These are phyloP conservation scores for Archips xylosteana DNA, from an alignment of 2,888 invertebrate species.

Conservation along the genomic window DNA sequence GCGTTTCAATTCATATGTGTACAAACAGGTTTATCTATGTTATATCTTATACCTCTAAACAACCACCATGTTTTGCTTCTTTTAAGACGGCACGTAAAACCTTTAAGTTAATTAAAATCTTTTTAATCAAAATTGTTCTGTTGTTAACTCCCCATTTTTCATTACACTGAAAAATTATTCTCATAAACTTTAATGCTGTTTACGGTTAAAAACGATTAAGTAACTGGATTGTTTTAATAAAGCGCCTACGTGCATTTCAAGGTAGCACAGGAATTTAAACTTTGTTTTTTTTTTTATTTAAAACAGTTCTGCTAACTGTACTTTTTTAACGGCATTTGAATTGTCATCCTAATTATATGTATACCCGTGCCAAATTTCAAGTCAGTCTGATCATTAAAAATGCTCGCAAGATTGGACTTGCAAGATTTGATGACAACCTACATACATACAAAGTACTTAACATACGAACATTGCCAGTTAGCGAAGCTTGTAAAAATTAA, in stretches of 20 bases:
- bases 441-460: no score
- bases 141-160: conserved; percentile 3
- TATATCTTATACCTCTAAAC: neutral
- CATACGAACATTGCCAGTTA: no score
- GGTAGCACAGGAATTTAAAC: neutral
- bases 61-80: neutral
- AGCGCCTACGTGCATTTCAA: neutral
- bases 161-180: conserved; percentile 8
- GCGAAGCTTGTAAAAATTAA: neutral
- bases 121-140: conserved; percentile 1
- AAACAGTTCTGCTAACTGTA: no score
- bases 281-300: no score
- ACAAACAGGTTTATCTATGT: no score
- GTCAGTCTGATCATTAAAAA: no score
- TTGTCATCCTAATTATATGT: neutral
- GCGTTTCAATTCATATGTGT: no score
- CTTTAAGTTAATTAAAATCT: conserved; percentile 13
- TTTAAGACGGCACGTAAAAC: neutral
- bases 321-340: neutral
- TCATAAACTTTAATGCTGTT: neutral
- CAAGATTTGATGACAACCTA: no score
- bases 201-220: neutral
- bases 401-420: no score
- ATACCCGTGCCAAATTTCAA: no score
- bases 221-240: neutral